A percentile compares a stretch with the other conserved stretches of the same genome.
Conservation (phyloP, 2,113 vertebrate species). For the Peromyscus polionotus region DNA sequence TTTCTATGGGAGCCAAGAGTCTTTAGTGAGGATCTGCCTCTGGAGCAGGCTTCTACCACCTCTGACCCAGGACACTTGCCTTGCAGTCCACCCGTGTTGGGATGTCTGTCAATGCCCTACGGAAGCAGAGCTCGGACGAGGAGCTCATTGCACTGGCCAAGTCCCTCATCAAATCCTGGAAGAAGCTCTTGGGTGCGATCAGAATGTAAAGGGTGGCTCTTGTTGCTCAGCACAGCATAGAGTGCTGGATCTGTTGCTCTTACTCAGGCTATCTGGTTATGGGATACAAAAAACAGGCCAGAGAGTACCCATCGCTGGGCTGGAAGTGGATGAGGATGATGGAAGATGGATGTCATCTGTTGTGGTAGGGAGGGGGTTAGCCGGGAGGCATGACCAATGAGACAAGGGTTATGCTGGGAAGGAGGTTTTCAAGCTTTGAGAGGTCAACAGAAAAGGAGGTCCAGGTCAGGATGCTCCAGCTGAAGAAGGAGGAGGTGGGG, state of each 20-base stretch:
- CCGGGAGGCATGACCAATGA: too few relatives aligned
- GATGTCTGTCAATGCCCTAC: conserved; percentile 97
- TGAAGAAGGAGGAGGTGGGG: neutral
- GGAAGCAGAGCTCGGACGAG: conserved; percentile 96
- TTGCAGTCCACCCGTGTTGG: conserved; percentile 96
- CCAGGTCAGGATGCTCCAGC: neutral
- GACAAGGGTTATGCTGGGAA: neutral
- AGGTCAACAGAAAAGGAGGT: neutral
- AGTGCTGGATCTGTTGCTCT: neutral
- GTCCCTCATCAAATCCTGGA: conserved; percentile 98
- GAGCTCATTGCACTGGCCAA: conserved; percentile 96
- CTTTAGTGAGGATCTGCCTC: neutral
- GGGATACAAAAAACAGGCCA: neutral
- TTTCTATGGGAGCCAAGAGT: neutral
- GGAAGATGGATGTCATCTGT: neutral
- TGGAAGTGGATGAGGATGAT: neutral
- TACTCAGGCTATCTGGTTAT: neutral
- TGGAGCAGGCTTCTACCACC: neutral
- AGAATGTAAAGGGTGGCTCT: neutral
- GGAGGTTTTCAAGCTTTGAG: neutral
- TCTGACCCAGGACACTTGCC: conserved; percentile 45
- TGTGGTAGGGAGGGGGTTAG: neutral
- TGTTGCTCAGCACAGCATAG: neutral
- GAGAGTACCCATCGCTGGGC: neutral
- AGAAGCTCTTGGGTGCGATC: conserved; percentile 94